Base-by-base conservation (phyloP, 2,797 vertebrate genomes). In the Sebastes umbrosus region DNA sequence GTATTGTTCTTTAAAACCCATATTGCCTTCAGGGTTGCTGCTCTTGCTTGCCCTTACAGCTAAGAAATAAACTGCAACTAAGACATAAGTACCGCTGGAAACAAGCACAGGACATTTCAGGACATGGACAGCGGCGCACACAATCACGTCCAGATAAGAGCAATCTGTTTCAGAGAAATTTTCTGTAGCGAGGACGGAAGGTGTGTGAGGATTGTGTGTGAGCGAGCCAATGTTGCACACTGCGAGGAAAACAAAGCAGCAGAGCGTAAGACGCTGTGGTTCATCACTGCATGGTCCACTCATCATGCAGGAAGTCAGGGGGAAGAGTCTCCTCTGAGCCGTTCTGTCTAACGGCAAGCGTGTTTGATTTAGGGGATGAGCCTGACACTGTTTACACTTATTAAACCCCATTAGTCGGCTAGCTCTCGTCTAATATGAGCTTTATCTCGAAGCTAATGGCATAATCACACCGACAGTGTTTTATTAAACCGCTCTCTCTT, bases 211-310 rank as follows among this genome's bases (percentile, higher is more conserved):
- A 59, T 27, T 71, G 87, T 82, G 62, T 74, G 62, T 75, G 82
- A 59, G 70, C 29, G 69, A 83, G 84, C 63, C 46, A 25, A 25
- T 70, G 79, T 75, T 83, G 85, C 84, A 75, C 79, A 83, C 85
- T 86, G 83, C 5, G 82, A 87, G 82, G 59, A 82, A 90, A 90
- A 90, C 87, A 90, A 87, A 87, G 90, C 87, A 89, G 85, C 73
- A 59, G 79, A 89, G 85, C 87, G 69, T 79, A 64, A 87, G 79
- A 80, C 66, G 83, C 84, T 34, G 82, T 69, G 90, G 87, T 90
- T 91, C 82, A 90, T 92, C 89, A 88, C 69, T 14, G 34, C 84
- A 88, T 6, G 77, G 88, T 85, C 86, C 81, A 91, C 80, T 90
- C 85, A 86, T 88, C 87, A 84, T 64, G 79, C 70, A 80, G 75